phyloP scores from a whole-genome alignment of 2,797 vertebrate genomes.

The Acipenser transmontanus region DNA sequence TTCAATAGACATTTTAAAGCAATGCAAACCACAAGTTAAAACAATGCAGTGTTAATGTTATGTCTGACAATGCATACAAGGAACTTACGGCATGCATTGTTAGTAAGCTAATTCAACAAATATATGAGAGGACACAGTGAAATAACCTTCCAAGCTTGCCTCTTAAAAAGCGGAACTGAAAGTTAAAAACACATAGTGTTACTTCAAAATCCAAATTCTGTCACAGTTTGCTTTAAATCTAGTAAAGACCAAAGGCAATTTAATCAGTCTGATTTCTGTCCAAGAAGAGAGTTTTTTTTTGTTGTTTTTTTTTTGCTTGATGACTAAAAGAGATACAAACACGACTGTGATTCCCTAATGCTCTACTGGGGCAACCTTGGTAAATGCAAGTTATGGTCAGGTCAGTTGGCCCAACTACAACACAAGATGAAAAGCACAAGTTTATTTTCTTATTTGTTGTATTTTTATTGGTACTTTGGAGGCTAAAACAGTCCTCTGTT shows the following conservation, averaged over 20 bases:
- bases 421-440: not conserved
- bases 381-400: constrained; percentile 5
- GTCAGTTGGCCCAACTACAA: no score
- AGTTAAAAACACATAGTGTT: no score
- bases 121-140: no score
- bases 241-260: no score
- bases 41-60: not conserved
- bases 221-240: no score
- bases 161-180: no score
- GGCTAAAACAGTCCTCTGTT: constrained; percentile 8
- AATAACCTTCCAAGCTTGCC: no score
- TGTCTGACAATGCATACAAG: constrained; percentile 1
- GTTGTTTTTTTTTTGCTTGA: not conserved
- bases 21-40: not conserved
- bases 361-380: constrained; percentile 21
- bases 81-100: no score
- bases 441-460: constrained; percentile 7
- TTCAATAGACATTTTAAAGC: not conserved
- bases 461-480: constrained; percentile 19
- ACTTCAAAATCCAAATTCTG: no score
- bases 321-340: constrained; percentile 8
- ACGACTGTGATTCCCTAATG: constrained; percentile 21
- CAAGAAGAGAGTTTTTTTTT: no score
- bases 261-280: no score
- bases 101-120: no score